A percentile compares a stretch with the other conserved stretches of the same genome.
These are phyloP conservation scores for Lepidothrix coronata DNA, from an alignment of 2,113 vertebrate genomes.

Conservation along the genomic window DNA sequence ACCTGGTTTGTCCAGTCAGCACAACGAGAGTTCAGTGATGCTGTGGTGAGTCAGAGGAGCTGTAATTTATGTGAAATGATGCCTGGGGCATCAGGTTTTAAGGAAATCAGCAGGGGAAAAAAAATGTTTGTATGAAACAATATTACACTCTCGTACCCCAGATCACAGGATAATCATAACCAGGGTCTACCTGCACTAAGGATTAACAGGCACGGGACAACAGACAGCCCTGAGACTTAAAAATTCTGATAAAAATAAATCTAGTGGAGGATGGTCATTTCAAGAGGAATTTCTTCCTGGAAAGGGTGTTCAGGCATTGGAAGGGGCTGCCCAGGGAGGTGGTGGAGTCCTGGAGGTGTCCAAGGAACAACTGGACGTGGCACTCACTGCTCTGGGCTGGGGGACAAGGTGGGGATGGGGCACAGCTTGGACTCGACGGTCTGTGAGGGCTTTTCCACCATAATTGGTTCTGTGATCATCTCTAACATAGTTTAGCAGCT, in stretches of 20 bases:
- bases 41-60: background rate
- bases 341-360: background rate
- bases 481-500: background rate
- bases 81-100: background rate
- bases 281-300: background rate
- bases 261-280: too few relatives aligned
- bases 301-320: background rate
- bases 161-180: too few relatives aligned
- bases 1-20: background rate
- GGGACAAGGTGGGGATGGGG: background rate
- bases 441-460: background rate
- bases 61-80: background rate
- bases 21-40: background rate
- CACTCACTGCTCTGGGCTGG: background rate
- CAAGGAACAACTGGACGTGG: background rate
- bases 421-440: rapidly evolving
- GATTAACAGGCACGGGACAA: too few relatives aligned
- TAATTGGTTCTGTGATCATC: background rate
- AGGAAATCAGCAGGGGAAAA: background rate
- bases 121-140: background rate
- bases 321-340: background rate
- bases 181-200: background rate
- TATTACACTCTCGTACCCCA: background rate
- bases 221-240: background rate
- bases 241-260: background rate